Base-by-base conservation (phyloP, 2,888 invertebrate genomes). In the Eumacrocentrus americanus region DNA sequence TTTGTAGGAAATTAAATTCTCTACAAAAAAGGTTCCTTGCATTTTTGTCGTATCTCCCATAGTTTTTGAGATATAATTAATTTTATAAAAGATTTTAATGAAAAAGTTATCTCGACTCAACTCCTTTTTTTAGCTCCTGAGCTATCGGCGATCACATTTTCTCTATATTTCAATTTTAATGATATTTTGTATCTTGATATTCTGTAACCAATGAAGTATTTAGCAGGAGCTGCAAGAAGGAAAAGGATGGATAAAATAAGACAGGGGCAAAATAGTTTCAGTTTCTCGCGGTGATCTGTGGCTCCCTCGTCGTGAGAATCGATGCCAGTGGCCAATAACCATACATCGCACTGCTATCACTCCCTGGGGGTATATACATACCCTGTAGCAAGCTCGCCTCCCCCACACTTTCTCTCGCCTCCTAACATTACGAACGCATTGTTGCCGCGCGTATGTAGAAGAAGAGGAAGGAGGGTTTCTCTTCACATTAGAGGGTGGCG, bases 301-400 rank as follows among this genome's bases (percentile, higher is more conserved):
- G 79, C 77, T 79, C 79, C 79, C 79, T 78, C 70, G 78, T 70
- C 74, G 76, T 76, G 78, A 78, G 79, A 81, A 80, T 80, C 79
- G 81, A 80, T 80, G 79, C 79, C 73, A 73, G 74, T 76, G 75
- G 74, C 80, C 79, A 80, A 80, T 80, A 80, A 80, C 80, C 78
- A 78, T 78, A 77, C 78, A 77, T 78, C 77, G 72, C 74, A 73
- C 70, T 70, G 69, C 75, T 77, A 78, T 78, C 76, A 78, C 78
- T 77, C 78, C 78, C 78, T 65, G 60, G 77, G 76, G 78, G 62
- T 72, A 66, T 72, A 64, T 48, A 23, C n/a, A 56, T 55, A 59
- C 56, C 53, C 48, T 46, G 60, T 59, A 61, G 57, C 61, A 55
- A 46, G 59, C 64, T 70, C 67, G 66, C 62, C 58, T 64, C 61